Evolutionary conservation across 2,113 vertebrate species (phyloP), one percentile per base, ranked within the genome.

Genomic region (Pungitius pungitius): DNA sequence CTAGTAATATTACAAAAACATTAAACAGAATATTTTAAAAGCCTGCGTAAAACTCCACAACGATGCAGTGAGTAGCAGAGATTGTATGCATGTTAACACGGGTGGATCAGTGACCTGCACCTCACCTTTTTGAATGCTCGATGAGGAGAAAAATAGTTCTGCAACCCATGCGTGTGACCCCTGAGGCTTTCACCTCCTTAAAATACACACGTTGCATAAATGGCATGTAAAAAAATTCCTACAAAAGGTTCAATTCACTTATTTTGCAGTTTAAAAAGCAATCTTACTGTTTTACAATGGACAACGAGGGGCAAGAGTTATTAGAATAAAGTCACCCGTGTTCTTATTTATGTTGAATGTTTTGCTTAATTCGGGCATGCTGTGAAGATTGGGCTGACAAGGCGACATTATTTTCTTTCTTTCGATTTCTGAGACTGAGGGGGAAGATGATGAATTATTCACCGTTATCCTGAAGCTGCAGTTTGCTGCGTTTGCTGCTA

Each of bases 361-460:
- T 49, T 49, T 47, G 45, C 45, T 20, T 47, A 20, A 47, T 17
- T 49, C n/a, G 18, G 47, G 20, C 45, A 56, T 74, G 65, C 26
- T 69, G 11, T 52, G 52, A 60, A 77, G 70, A 69, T 70, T 26
- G 52, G 61, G 40, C 62, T 55, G 61, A 67, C 71, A 63, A 40
- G 63, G 51, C 15, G 12, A 54, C 57, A 63, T 69, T 51, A 77
- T 77, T 73, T n/a, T 78, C 64, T 73, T 69, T 33, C 49, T 14
- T 35, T 35, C 33, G 6, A 35, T 6, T 35, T 35, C 33, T 5
- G 24, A 81, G 69, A 83, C 72, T 35, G 69, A 74, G 76, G 80
- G 65, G 40, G 64, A 76, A 69, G 62, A 55, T 24, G 68, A 83
- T 92, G 84, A 90, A 90, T 90, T 80, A 92, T 92, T 92, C 88